Percentiles rank a stretch among this genome's conserved stretches.
phyloP scores from a whole-genome alignment of 2,888 invertebrate species.

The Chrysina gloriosa region DNA sequence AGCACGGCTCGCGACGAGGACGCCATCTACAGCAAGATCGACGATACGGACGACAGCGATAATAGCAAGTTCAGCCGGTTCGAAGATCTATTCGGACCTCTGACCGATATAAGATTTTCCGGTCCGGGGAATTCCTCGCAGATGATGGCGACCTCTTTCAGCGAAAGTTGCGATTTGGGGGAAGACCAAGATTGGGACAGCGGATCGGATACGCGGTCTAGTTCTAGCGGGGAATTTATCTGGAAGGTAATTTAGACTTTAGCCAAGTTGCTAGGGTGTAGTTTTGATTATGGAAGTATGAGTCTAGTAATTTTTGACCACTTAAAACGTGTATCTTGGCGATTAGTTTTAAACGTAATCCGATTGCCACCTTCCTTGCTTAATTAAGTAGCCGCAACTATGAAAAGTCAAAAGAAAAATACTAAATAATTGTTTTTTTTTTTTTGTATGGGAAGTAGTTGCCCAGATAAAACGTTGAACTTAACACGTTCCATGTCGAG shows the following conservation, averaged over 20 bases:
- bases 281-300: neutral
- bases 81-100: conserved; percentile 58
- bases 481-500: too few species aligned
- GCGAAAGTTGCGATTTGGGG: conserved; percentile 66
- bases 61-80: conserved; percentile 41
- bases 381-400: too few species aligned
- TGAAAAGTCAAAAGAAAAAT: too few species aligned
- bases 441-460: too few species aligned
- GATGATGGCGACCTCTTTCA: conserved; percentile 66
- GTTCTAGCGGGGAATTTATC: conserved; percentile 82
- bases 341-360: too few species aligned
- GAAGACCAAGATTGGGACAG: conserved; percentile 78
- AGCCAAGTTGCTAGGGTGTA: neutral
- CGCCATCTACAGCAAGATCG: conserved; percentile 38
- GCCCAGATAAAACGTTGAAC: too few species aligned
- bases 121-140: conserved; percentile 61
- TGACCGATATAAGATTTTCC: conserved; percentile 63
- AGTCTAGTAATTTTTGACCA: too few species aligned
- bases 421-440: too few species aligned
- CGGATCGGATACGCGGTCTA: conserved; percentile 76
- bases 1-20: conserved; percentile 33
- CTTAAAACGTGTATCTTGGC: too few species aligned
- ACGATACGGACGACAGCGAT: conserved; percentile 43
- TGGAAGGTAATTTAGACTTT: conserved; percentile 74
- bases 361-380: too few species aligned